These are phyloP conservation scores for Tuta absoluta DNA, from an alignment of 2,888 invertebrate species.

Conservation along the genomic window DNA sequence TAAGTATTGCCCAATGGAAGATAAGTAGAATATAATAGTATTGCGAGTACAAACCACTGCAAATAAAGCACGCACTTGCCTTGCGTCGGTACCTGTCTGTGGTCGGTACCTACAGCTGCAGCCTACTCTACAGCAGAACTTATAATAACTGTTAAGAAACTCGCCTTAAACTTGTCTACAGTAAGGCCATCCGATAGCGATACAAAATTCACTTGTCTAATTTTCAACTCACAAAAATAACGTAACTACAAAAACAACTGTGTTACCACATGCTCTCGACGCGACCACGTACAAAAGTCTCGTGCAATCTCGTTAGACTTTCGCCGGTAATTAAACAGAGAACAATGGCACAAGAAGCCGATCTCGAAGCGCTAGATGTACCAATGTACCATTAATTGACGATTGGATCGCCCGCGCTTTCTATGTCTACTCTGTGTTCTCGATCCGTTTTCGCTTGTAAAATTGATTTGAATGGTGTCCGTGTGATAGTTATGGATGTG, in stretches of 20 bases:
- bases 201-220: neutral
- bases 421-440: slow-evolving; percentile 50
- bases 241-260: slow-evolving; percentile 15
- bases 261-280: slow-evolving; percentile 47
- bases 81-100: no score
- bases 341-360: slow-evolving; percentile 75
- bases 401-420: slow-evolving; percentile 77
- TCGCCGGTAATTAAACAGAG: slow-evolving; percentile 77
- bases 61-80: no score
- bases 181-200: neutral
- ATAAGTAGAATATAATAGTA: no score
- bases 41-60: no score
- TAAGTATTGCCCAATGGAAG: no score
- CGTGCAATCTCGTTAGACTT: slow-evolving; percentile 75
- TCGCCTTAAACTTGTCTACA: no score
- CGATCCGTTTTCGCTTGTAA: slow-evolving; percentile 6
- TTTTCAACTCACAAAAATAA: slow-evolving; percentile 2
- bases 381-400: slow-evolving; percentile 74
- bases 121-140: no score
- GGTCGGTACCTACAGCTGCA: no score
- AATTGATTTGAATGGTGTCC: neutral
- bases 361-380: slow-evolving; percentile 65
- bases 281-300: slow-evolving; percentile 57
- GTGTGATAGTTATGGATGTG: neutral
- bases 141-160: no score